Evolutionary conservation across 1,140 invertebrate species (phyloP), one percentile per base, ranked within the genome.

Genomic region (Bathynomus jamesi): DNA sequence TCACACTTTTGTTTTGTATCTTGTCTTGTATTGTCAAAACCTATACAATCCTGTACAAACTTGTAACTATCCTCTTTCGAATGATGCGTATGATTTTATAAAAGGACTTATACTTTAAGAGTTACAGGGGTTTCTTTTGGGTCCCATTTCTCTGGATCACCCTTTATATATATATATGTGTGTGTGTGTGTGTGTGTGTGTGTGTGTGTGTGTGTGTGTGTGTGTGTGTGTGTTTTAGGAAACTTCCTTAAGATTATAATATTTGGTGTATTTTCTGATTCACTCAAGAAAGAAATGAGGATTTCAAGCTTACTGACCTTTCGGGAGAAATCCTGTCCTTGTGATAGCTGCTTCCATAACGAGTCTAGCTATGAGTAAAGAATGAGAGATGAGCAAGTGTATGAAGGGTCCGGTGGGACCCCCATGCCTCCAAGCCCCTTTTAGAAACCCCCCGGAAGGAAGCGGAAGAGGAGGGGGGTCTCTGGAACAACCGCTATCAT

Each of bases 391-490:
- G 75, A 90, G 85, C 62, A 92, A 85, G 80, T 93, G 91, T 40
- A 93, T 84, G 79, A 92, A 89, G 21, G 90, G 89, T 21, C 89
- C 88, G 0, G 90, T 91, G 7, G 91, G 91, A 67, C 91, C 90
- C 21, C 90, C 89, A 79, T 93, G 91, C 75, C 87, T 86, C 90
- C 89, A 91, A 68, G 80, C 89, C 13, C 69, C 74, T 46, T 74
- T 21, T 27, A 75, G 68, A 25, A 74, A 7, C 0, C 73, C 70
- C 27, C 69, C 70, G 11, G 70, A 72, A 29, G 74, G 67, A 17
- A 53, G 53, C 2, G 70, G 71, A 61, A 79, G 64, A n/a, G 77
- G 76, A 0, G 85, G 83, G 4, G 87, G 86, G 74, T 88, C 87
- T 25, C 85, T 82, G 4, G 87, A 87, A 80, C 89, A 91, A 72